These are phyloP conservation scores for Oxyscelio sp. DNA, from an alignment of 2,888 invertebrate species.

Conservation along the genomic window DNA sequence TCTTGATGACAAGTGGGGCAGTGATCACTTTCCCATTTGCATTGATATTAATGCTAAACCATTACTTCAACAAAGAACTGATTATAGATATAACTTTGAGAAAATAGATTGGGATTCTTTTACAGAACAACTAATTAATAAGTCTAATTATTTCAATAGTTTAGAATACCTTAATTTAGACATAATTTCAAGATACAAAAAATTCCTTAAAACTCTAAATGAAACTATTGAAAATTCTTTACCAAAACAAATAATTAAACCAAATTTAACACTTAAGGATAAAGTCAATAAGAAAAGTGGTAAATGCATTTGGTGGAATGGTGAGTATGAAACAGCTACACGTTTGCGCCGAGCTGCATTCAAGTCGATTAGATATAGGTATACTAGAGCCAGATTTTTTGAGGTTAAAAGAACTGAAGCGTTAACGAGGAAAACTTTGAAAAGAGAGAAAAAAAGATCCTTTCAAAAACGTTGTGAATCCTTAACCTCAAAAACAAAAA, in stretches of 20 bases:
- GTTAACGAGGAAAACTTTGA: neutral
- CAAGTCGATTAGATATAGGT: slow-evolving; percentile 2
- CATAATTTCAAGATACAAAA: neutral
- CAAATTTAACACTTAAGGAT: neutral
- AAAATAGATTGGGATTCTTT: slow-evolving; percentile 6
- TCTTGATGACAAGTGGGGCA: slow-evolving; percentile 16
- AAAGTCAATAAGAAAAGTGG: neutral
- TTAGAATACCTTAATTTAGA: neutral
- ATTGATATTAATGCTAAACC: slow-evolving; percentile 11
- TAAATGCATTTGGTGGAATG: slow-evolving; percentile 34
- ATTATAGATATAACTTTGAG: slow-evolving; percentile 1
- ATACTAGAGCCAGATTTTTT: slow-evolving; percentile 1
- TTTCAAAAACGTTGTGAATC: slow-evolving; percentile 10
- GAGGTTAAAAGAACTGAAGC: slow-evolving; percentile 32
- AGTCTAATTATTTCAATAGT: slow-evolving; percentile 9
- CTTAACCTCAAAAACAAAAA: slow-evolving; percentile 25
- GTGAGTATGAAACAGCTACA: neutral
- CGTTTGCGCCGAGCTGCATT: neutral
- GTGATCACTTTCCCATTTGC: slow-evolving; percentile 34
- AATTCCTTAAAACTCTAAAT: neutral
- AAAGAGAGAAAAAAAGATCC: slow-evolving; percentile 13
- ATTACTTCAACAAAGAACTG: neutral
- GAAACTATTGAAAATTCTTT: neutral
- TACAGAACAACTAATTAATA: neutral
- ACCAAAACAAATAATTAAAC: neutral